Evolutionary conservation across 2,113 vertebrate species (phyloP).

Genomic region (Anthoscopus minutus): DNA sequence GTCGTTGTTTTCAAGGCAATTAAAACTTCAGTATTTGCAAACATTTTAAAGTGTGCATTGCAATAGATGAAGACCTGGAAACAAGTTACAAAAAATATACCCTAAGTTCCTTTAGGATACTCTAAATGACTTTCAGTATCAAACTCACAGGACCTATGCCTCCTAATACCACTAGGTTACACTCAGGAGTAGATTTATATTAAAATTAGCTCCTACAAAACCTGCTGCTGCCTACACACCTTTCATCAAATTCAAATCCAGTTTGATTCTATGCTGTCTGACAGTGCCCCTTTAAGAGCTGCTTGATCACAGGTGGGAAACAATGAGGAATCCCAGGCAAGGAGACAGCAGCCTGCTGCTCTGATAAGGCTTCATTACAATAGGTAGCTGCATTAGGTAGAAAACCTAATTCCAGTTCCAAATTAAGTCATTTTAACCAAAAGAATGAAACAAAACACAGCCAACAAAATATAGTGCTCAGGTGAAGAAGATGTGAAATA

Average conservation of each 20-base stretch:
- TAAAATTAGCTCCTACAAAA: not conserved
- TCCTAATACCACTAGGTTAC: not conserved
- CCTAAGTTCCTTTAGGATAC: not conserved
- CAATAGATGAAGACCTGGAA: not conserved
- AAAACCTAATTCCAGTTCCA: not conserved
- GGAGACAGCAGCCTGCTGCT: not conserved
- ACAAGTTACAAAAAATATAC: not conserved
- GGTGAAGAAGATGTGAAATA: not conserved
- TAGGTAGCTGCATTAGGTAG: not conserved
- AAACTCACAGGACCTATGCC: not conserved
- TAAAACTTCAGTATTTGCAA: not conserved
- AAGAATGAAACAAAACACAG: not conserved
- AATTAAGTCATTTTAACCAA: not conserved
- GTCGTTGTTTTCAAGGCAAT: not conserved
- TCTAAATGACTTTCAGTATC: not conserved
- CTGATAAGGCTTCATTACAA: not conserved
- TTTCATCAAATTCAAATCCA: not conserved
- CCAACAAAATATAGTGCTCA: not conserved
- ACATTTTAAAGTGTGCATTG: not conserved
- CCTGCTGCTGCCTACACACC: not conserved
- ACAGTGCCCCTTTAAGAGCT: not conserved
- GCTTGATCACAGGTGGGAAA: not conserved
- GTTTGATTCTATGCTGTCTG: not conserved
- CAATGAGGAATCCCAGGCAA: not conserved
- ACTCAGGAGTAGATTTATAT: not conserved